phyloP scores from a whole-genome alignment of 2,797 vertebrate species.

The Delichon dasypus region DNA sequence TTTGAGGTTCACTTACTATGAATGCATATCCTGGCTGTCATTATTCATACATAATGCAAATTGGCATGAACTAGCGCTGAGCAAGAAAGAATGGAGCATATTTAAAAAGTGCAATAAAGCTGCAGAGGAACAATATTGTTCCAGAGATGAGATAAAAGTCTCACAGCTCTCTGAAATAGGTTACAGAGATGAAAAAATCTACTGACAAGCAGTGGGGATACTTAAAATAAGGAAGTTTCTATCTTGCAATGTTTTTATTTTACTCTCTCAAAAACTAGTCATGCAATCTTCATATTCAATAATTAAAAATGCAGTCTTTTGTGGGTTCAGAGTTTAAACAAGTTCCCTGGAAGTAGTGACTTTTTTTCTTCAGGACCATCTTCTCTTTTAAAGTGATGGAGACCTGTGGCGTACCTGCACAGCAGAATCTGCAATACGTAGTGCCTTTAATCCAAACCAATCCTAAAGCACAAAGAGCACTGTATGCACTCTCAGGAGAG shows the following conservation, averaged over 20 bases:
- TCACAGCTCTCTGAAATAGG: not conserved
- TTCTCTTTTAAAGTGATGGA: not conserved
- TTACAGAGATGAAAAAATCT: not conserved
- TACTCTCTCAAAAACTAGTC: not conserved
- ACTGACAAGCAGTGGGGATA: not conserved
- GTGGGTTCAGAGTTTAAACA: not conserved
- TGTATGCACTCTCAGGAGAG: not conserved
- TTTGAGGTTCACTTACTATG: not conserved
- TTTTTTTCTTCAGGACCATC: not conserved
- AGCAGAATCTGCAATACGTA: not conserved
- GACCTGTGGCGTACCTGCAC: not conserved
- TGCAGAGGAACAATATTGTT: not conserved
- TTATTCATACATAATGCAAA: conserved; percentile 3
- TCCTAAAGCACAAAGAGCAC: not conserved
- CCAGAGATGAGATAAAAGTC: not conserved
- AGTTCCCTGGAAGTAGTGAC: not conserved
- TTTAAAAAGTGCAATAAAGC: conserved; percentile 12
- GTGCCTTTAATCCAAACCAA: not conserved
- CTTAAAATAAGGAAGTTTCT: not conserved
- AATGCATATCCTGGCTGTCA: not conserved
- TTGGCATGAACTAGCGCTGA: not conserved
- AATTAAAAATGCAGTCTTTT: not conserved
- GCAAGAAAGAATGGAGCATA: not conserved
- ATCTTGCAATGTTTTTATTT: not conserved
- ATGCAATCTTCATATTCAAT: not conserved